Evolutionary conservation across 2,888 invertebrate species (phyloP), one percentile per base, ranked within the genome.

Genomic region (Punctoribates punctum): DNA sequence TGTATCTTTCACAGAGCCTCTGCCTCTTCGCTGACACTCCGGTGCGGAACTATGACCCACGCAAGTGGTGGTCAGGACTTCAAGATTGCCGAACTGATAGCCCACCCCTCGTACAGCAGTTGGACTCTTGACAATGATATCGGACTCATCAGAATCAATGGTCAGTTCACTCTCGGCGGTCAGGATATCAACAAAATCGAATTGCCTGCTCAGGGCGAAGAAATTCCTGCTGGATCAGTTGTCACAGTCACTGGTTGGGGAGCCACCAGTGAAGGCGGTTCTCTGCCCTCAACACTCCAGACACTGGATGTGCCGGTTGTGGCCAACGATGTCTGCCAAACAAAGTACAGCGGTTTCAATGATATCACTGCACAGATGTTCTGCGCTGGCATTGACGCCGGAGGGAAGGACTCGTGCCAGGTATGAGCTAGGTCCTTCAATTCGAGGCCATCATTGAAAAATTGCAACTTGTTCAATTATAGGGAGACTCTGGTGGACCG

Each of bases 401-500:
- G 72, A n/a, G 72, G 72, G 1, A 72, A 72, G 25, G 72, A 72
- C 23, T 17, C 72, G 23, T 72, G 72, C 38, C 72, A 72, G 48
- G 72, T 72, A 72, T 70, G 70, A 23, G 13, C 23, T 6, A 46
- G 23, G 13, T 42, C 13, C 13, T 42, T 42, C 1, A 34, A 34
- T 42, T 42, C 42, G 13, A n/a, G n/a, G n/a, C n/a, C n/a, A n/a
- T n/a, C n/a, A n/a, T n/a, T n/a, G n/a, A n/a, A n/a, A n/a, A n/a
- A 42, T 42, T 42, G 4, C 11, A 42, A 42, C 42, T 11, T 42
- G 42, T 9, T 42, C 13, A 42, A 42, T 51, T 57, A 8, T 9
- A 74, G 60, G 75, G 75, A n/a, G 75, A 75, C 29, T 75, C 75
- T 29, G 75, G 75, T 23, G 75, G 75, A 34, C 75, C 75, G 4